A percentile compares a stretch with the other conserved stretches of the same genome.
Conservation (phyloP, 2,888 invertebrate species). For the Euzophera pinguis region DNA sequence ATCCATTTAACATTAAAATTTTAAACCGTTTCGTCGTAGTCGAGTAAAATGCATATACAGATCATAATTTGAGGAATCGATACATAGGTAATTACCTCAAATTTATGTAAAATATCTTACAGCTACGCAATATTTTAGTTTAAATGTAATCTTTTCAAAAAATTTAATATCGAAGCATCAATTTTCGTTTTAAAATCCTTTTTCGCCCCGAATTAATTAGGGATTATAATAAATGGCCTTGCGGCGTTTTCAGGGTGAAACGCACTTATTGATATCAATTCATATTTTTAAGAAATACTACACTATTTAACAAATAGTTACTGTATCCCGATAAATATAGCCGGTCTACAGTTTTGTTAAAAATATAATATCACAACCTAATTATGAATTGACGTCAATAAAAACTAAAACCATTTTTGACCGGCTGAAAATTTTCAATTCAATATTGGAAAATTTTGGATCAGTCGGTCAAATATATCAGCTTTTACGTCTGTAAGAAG, state of each 20-base stretch:
- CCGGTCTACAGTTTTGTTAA: too few species aligned
- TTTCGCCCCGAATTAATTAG: neutral
- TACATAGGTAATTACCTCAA: slow-evolving; percentile 13
- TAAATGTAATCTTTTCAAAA: slow-evolving; percentile 31
- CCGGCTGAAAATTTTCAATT: neutral
- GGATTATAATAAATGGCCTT: neutral
- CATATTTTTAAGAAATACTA: neutral
- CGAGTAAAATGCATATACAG: slow-evolving; percentile 30
- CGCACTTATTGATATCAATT: slow-evolving; percentile 1
- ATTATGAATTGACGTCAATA: neutral
- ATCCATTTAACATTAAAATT: neutral
- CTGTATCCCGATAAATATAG: too few species aligned
- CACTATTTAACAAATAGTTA: too few species aligned
- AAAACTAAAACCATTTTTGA: neutral
- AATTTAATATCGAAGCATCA: slow-evolving; percentile 45
- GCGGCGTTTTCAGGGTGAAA: neutral
- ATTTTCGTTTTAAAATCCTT: slow-evolving; percentile 41
- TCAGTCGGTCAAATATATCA: neutral
- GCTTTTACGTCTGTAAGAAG: neutral
- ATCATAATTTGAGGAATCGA: slow-evolving; percentile 31
- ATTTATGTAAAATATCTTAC: slow-evolving; percentile 30
- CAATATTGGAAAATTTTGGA: too few species aligned
- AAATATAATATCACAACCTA: neutral
- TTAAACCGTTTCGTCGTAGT: neutral
- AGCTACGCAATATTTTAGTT: slow-evolving; percentile 41